Evolutionary conservation across 2,797 vertebrate genomes (phyloP).

Genomic region (Liasis olivaceus): DNA sequence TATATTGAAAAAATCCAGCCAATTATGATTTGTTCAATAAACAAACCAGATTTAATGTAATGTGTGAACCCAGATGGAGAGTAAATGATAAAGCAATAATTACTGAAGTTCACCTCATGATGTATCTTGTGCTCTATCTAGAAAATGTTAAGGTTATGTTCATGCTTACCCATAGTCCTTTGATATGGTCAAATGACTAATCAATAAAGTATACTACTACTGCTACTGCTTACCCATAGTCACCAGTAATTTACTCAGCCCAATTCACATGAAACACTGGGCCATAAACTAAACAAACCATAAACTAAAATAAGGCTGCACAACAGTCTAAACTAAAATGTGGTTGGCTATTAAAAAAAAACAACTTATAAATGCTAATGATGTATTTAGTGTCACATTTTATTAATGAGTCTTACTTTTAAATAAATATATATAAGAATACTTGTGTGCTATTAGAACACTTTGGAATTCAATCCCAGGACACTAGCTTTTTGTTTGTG

Average conservation of each 20-base stretch:
- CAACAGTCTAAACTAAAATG: neutral
- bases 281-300: neutral
- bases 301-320: neutral
- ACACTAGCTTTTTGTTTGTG: neutral
- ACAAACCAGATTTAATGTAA: neutral
- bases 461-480: neutral
- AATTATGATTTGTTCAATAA: neutral
- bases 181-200: too few species aligned
- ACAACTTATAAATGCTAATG: neutral
- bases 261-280: neutral
- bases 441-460: neutral
- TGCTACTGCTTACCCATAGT: too few species aligned
- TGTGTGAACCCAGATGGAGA: neutral
- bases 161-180: neutral
- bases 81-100: neutral
- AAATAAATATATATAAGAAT: neutral
- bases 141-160: neutral
- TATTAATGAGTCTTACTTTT: neutral
- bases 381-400: neutral
- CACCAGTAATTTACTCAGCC: neutral
- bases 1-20: neutral
- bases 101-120: neutral
- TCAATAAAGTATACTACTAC: too few species aligned
- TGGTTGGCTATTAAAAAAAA: neutral
- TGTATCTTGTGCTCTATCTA: neutral